Evolutionary conservation across 2,113 vertebrate species (phyloP), one percentile per base, ranked within the genome.

Genomic region (Takifugu flavidus): DNA sequence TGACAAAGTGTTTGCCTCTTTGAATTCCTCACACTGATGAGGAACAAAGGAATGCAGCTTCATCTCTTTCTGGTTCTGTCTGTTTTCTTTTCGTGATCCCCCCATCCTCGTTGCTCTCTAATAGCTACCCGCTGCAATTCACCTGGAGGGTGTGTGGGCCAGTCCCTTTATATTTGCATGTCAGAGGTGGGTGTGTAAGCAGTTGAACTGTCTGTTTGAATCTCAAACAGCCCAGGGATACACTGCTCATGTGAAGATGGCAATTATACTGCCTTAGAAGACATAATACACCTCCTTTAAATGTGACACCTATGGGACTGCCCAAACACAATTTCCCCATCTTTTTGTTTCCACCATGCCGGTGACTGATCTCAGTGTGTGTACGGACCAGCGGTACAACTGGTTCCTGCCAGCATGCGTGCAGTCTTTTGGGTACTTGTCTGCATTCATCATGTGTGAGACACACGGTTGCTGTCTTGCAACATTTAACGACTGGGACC

Each of bases 131-230:
- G 80, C 45, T 73, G 64, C 67, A 53, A 56, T 43, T 25, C 60
- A 72, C 81, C 74, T 1, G n/a, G 10, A 69, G 82, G 73, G 73
- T 67, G 45, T 50, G 44, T 7, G 56, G 59, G 67, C 77, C 70
- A 64, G 69, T 83, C 58, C 56, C 70, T 80, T 65, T 64, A 65
- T 68, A 84, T 84, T 89, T 92, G 91, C 90, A 91, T 92, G 86
- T 79, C 79, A 84, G 56, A 54, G 72, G 55, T 79, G 79, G 79
- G 72, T 78, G 78, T 82, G 80, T 76, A 60, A 83, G 72, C 66
- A 56, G 74, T 80, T 78, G 46, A 66, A 72, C 78, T 75, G 73
- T 69, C 74, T 83, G 51, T 82, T 78, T 83, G 72, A 77, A 77
- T 80, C 72, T 82, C 77, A 86, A 84, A 83, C 43, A 84, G 78